Conservation (phyloP, 2,113 vertebrate genomes). For the Micronycteris hirsuta region DNA sequence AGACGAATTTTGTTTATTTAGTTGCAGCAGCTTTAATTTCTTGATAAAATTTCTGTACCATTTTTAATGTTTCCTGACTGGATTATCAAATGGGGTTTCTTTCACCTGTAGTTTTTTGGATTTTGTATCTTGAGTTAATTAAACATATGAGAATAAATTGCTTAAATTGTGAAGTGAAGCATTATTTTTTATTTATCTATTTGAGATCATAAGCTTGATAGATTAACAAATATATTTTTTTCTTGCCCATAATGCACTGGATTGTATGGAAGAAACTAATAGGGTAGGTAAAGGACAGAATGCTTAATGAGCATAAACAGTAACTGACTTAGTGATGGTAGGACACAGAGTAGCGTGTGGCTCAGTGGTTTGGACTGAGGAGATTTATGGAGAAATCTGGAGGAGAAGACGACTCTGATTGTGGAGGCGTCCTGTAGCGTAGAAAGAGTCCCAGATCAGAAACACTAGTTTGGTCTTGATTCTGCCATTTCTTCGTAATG, state of each 20-base stretch:
- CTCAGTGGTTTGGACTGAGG: background rate
- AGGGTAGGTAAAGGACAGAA: background rate
- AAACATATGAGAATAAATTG: conserved; percentile 12
- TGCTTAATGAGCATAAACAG: background rate
- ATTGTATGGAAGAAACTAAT: background rate
- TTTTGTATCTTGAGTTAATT: conserved; percentile 14
- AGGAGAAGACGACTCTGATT: background rate
- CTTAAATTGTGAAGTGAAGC: background rate
- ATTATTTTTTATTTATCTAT: conserved; percentile 26
- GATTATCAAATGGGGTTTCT: background rate
- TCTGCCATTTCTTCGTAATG: background rate
- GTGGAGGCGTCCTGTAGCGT: background rate
- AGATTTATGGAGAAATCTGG: background rate
- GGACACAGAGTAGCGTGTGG: background rate
- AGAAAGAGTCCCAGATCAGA: background rate
- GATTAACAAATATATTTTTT: conserved; percentile 1
- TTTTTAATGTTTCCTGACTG: background rate
- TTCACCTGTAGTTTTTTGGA: background rate
- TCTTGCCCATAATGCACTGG: background rate
- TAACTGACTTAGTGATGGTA: background rate
- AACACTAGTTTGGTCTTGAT: background rate
- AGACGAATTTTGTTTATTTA: background rate
- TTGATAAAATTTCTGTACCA: background rate
- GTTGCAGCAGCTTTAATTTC: background rate
- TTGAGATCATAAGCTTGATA: background rate